Evolutionary conservation across 2,888 invertebrate species (phyloP).

Genomic region (Campoplex nolae): DNA sequence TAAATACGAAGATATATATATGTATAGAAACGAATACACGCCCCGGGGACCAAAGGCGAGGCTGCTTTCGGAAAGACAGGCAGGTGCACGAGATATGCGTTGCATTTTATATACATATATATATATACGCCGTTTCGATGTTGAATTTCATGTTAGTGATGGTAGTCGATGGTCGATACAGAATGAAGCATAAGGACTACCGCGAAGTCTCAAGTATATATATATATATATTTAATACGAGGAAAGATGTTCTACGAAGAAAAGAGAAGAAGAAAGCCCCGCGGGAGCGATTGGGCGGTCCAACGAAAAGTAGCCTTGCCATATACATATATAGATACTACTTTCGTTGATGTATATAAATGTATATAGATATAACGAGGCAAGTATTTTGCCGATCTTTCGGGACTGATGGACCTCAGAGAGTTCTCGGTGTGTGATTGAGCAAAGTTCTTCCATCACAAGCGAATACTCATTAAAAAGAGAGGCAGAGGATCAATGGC

Average conservation of each 20-base stretch:
- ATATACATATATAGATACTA: conserved; percentile 15
- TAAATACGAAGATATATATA: background rate
- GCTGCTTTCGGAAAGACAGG: conserved; percentile 67
- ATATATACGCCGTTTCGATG: background rate
- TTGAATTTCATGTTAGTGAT: conserved; percentile 29
- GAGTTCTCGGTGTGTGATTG: conserved; percentile 52
- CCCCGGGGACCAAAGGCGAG: conserved; percentile 51
- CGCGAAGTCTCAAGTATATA: conserved; percentile 50
- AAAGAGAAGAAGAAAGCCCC: conserved; percentile 46
- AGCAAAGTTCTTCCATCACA: conserved; percentile 62
- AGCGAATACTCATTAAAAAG: conserved; percentile 65
- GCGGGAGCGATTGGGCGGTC: conserved; percentile 62
- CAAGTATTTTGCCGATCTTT: conserved; percentile 29
- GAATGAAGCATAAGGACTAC: conserved; percentile 60
- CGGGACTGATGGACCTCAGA: conserved; percentile 48
- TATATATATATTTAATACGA: background rate
- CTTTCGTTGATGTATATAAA: conserved; percentile 1
- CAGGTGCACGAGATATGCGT: conserved; percentile 65
- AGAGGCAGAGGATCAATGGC: conserved; percentile 59
- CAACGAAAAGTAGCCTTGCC: conserved; percentile 49
- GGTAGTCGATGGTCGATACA: conserved; percentile 51
- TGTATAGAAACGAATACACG: conserved; percentile 21
- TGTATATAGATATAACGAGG: conserved; percentile 5
- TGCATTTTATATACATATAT: conserved; percentile 18
- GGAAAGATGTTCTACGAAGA: conserved; percentile 40